Conservation (phyloP, 37 sponge, comb jelly and placozoan species). For the Aplysina aerophoba region DNA sequence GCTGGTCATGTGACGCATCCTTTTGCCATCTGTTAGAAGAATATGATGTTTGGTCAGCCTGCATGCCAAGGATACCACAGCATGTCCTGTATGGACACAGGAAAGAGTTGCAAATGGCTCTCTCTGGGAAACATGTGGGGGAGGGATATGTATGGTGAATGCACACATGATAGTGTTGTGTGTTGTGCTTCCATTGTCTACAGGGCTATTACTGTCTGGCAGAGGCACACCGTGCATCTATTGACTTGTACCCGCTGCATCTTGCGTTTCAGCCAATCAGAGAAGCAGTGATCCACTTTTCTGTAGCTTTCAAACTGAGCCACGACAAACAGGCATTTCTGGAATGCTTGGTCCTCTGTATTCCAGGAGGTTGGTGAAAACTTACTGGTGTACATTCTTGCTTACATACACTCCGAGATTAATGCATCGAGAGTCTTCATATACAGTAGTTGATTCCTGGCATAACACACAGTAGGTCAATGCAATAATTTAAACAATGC, state of each 20-base stretch:
- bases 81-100: too few relatives aligned
- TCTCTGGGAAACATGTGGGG: too few relatives aligned
- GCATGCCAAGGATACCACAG: too few relatives aligned
- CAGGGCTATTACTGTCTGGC: slow-evolving; percentile 9
- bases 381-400: neutral
- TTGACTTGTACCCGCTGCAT: neutral
- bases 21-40: too few relatives aligned
- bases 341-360: neutral
- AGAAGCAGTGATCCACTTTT: neutral
- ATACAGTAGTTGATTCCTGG: too few relatives aligned
- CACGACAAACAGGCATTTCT: slow-evolving; percentile 10
- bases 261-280: neutral
- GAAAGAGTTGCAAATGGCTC: too few relatives aligned
- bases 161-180: neutral
- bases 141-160: neutral
- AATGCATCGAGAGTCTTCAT: too few relatives aligned
- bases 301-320: slow-evolving; percentile 18
- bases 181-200: neutral
- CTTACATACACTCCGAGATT: too few relatives aligned
- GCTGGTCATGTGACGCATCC: too few relatives aligned
- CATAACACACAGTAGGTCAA: too few relatives aligned
- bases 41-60: too few relatives aligned
- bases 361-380: slow-evolving; percentile 2
- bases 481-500: too few relatives aligned
- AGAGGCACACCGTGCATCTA: neutral